Conservation (phyloP, 2,888 invertebrate genomes). For the Adela reaumurella region DNA sequence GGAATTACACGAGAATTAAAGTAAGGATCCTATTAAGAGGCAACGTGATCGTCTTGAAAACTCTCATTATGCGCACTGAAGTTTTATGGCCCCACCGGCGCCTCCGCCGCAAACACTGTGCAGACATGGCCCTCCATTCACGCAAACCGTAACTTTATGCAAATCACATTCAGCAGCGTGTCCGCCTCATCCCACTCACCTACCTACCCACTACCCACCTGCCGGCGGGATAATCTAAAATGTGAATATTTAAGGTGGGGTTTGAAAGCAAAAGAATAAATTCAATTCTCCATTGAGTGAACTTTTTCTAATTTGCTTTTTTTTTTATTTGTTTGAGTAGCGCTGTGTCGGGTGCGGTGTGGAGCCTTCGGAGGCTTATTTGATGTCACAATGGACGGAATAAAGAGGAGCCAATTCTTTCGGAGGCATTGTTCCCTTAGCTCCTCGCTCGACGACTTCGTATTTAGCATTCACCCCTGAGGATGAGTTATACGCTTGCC, state of each 20-base stretch:
- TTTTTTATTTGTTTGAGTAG: not conserved
- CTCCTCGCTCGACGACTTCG: slow-evolving; percentile 41
- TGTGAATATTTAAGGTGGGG: not conserved
- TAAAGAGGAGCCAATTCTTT: slow-evolving; percentile 49
- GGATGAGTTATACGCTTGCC: slow-evolving; percentile 29
- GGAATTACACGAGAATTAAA: too few species aligned
- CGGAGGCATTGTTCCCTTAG: slow-evolving; percentile 39
- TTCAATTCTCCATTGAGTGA: not conserved
- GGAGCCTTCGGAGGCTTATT: slow-evolving; percentile 17
- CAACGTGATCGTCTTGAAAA: too few species aligned
- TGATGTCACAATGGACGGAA: slow-evolving; percentile 51
- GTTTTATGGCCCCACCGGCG: too few species aligned
- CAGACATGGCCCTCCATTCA: too few species aligned
- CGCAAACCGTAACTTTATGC: not conserved
- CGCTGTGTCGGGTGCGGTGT: too few species aligned
- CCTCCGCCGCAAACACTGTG: too few species aligned
- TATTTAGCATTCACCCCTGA: slow-evolving; percentile 34
- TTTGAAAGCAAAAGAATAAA: not conserved
- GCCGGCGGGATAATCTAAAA: not conserved
- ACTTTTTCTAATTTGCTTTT: not conserved
- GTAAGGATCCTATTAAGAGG: too few species aligned
- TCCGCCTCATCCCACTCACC: too few species aligned
- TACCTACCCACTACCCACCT: too few species aligned
- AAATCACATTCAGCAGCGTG: not conserved
- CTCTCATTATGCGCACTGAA: too few species aligned